Evolutionary conservation across 1,140 invertebrate genomes (phyloP).

Genomic region (Polyergus mexicanus): DNA sequence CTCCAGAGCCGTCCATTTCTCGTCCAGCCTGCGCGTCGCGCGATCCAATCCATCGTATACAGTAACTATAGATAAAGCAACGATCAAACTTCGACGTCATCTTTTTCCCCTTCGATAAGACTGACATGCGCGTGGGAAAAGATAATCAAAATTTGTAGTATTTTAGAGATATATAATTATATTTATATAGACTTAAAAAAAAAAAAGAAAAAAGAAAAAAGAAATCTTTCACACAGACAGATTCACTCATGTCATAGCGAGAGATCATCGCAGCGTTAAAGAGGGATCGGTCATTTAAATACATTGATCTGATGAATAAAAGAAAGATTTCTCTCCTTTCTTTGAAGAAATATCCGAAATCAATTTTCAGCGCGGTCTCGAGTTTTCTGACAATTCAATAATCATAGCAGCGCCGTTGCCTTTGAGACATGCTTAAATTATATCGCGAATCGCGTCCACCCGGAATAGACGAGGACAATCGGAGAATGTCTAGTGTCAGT

Average conservation of each 20-base stretch:
- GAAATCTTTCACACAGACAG: neutral
- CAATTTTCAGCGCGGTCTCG: neutral
- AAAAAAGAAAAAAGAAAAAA: too few species aligned
- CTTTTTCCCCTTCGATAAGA: neutral
- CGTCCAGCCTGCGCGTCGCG: neutral
- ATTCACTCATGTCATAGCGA: neutral
- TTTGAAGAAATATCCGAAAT: neutral
- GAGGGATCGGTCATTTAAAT: neutral
- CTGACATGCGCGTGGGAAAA: neutral
- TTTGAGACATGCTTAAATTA: neutral
- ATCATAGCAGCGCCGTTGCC: neutral
- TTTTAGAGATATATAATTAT: neutral
- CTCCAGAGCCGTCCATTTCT: conserved; percentile 48
- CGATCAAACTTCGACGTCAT: neutral
- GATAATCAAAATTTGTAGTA: neutral
- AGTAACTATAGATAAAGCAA: neutral
- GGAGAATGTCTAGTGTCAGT: conserved; percentile 1
- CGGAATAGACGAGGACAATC: neutral
- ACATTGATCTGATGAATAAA: neutral
- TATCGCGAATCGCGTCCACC: neutral
- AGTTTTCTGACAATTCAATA: neutral
- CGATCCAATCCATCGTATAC: conserved; percentile 10
- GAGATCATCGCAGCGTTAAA: neutral
- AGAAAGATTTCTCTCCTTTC: neutral
- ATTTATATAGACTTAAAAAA: neutral